Evolutionary conservation across 1,140 invertebrate genomes (phyloP).

Genomic region (Ceratosolen solmsi): DNA sequence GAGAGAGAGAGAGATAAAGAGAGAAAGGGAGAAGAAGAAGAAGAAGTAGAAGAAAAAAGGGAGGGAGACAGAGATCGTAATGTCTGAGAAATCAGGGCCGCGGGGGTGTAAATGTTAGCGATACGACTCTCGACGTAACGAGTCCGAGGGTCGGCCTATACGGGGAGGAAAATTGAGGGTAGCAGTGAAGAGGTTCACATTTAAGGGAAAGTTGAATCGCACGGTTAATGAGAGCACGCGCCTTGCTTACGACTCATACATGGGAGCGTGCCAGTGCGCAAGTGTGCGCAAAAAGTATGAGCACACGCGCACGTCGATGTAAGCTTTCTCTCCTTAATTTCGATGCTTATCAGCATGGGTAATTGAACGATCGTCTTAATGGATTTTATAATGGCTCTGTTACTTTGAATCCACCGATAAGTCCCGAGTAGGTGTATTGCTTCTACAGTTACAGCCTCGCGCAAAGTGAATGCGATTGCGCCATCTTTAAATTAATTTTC

Average conservation of each 20-base stretch:
- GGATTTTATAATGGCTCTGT: slow-evolving; percentile 45
- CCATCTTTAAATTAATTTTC: slow-evolving; percentile 23
- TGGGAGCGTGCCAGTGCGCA: too few relatives aligned
- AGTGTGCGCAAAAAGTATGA: not conserved
- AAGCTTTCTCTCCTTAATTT: slow-evolving; percentile 28
- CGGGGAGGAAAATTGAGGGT: not conserved
- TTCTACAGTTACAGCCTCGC: not conserved
- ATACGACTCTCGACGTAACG: slow-evolving; percentile 31
- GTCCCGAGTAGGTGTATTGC: not conserved
- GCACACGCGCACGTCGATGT: not conserved
- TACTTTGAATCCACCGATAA: slow-evolving; percentile 3
- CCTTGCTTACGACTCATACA: not conserved
- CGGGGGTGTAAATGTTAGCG: slow-evolving; percentile 39
- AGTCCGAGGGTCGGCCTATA: not conserved
- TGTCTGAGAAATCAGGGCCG: slow-evolving; percentile 19
- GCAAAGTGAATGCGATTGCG: not conserved
- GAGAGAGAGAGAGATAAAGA: too few relatives aligned
- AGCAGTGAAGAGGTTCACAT: not conserved
- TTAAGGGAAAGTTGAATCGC: slow-evolving; percentile 33
- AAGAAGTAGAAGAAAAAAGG: too few relatives aligned
- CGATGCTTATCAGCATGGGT: slow-evolving; percentile 42
- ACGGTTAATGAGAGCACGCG: slow-evolving; percentile 41
- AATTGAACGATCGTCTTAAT: slow-evolving; percentile 51
- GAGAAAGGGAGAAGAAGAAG: too few relatives aligned
- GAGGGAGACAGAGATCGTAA: too few relatives aligned